A percentile compares a stretch with the other conserved stretches of the same genome.
Conservation (phyloP, 2,797 vertebrate genomes). For the Microhierax caerulescens region DNA sequence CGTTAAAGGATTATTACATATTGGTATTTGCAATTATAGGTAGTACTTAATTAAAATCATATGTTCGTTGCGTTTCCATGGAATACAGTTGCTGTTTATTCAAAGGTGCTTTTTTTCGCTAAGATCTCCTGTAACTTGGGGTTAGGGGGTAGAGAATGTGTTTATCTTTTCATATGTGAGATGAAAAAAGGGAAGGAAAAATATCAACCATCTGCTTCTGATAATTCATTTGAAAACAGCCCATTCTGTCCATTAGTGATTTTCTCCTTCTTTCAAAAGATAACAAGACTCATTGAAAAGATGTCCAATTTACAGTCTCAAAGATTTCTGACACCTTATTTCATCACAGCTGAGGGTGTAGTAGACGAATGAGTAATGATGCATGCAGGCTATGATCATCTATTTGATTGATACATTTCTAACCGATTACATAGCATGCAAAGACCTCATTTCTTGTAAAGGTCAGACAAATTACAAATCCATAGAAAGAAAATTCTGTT, state of each 20-base stretch:
- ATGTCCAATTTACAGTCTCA: conserved; percentile 23
- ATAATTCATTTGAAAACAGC: conserved; percentile 11
- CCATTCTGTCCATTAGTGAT: not conserved
- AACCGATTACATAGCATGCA: conserved; percentile 1
- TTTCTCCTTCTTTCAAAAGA: conserved; percentile 13
- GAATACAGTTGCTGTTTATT: not conserved
- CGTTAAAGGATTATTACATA: not conserved
- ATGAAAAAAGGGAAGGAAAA: not conserved
- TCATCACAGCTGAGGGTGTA: not conserved
- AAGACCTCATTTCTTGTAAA: not conserved
- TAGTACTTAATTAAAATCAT: not conserved
- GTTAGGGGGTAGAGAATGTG: not conserved
- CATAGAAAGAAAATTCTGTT: not conserved
- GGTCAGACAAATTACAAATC: not conserved
- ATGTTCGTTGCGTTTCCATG: not conserved
- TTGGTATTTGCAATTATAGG: not conserved
- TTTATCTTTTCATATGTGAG: not conserved
- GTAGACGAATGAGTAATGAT: not conserved
- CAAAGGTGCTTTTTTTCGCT: not conserved
- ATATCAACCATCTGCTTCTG: not conserved
- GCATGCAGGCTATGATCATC: not conserved
- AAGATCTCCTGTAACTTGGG: not conserved
- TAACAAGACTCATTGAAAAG: conserved; percentile 1
- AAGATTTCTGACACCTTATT: conserved; percentile 8
- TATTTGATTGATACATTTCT: not conserved